A percentile compares a stretch with the other conserved stretches of the same genome.
These are phyloP conservation scores for Esperia sulphurella DNA, from an alignment of 2,888 invertebrate genomes.

Conservation along the genomic window DNA sequence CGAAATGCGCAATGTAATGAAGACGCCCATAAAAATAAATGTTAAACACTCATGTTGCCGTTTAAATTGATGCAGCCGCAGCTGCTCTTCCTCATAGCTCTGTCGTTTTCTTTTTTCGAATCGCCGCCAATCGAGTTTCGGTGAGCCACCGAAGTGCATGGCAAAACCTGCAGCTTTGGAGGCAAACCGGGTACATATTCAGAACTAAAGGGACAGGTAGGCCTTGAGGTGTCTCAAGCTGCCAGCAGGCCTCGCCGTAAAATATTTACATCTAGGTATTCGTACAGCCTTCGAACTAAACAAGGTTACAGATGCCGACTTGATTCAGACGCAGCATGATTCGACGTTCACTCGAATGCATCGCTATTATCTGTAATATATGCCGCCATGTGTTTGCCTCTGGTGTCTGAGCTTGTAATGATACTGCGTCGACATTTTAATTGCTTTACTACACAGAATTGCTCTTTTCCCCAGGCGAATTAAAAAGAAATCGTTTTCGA, in stretches of 20 bases:
- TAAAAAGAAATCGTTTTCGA: background rate
- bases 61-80: background rate
- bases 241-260: conserved; percentile 46
- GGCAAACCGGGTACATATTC: conserved; percentile 56
- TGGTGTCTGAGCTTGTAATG: conserved; percentile 20
- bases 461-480: too few species aligned
- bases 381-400: conserved; percentile 26
- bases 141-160: conserved; percentile 29
- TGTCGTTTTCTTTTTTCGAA: conserved; percentile 27
- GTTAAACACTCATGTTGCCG: too few species aligned
- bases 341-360: conserved; percentile 40
- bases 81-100: conserved; percentile 42
- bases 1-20: too few species aligned
- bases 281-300: conserved; percentile 46
- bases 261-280: conserved; percentile 39
- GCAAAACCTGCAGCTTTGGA: conserved; percentile 50
- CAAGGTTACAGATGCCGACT: conserved; percentile 42
- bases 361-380: conserved; percentile 35
- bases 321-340: conserved; percentile 40
- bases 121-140: conserved; percentile 21
- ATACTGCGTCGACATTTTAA: conserved; percentile 29
- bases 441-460: conserved; percentile 12
- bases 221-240: conserved; percentile 48
- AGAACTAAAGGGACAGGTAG: conserved; percentile 57
- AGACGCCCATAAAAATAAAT: background rate